Conservation (phyloP, 2,113 vertebrate genomes). For the Rhabdornis inornatus region DNA sequence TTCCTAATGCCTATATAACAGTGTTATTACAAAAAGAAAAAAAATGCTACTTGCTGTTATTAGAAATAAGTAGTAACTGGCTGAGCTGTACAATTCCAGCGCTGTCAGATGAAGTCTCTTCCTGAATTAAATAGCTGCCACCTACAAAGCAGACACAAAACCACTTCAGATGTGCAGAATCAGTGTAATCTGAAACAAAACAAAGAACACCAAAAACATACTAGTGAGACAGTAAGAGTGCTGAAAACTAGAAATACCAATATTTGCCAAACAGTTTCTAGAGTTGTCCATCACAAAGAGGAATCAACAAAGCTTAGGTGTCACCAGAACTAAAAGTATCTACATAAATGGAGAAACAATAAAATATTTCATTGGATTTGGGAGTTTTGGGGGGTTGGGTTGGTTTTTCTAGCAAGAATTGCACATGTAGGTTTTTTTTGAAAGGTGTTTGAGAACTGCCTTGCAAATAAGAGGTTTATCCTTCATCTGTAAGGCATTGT, state of each 20-base stretch:
- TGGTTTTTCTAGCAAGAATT: background rate
- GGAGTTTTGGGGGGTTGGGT: background rate
- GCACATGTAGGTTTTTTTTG: background rate
- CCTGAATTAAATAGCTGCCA: slow-evolving; percentile 36
- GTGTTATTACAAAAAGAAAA: background rate
- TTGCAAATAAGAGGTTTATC: background rate
- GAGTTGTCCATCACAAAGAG: background rate
- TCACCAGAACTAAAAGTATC: background rate
- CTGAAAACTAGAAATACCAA: background rate
- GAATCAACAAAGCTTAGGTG: background rate
- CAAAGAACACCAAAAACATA: background rate
- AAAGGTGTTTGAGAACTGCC: background rate
- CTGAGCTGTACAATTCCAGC: slow-evolving; percentile 16
- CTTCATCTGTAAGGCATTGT: background rate
- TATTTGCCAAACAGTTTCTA: background rate
- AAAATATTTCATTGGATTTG: background rate
- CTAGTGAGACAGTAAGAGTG: background rate
- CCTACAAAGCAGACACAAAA: slow-evolving; percentile 1
- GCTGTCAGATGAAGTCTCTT: slow-evolving; percentile 28
- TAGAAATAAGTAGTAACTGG: background rate
- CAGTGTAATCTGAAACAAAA: slow-evolving; percentile 26
- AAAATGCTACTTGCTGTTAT: background rate
- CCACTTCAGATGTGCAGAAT: background rate
- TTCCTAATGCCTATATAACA: background rate
- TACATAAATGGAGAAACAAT: background rate